Percentiles rank a stretch among this genome's conserved stretches.
phyloP scores from a whole-genome alignment of 2,888 invertebrate species.

The Halictus ligatus region DNA sequence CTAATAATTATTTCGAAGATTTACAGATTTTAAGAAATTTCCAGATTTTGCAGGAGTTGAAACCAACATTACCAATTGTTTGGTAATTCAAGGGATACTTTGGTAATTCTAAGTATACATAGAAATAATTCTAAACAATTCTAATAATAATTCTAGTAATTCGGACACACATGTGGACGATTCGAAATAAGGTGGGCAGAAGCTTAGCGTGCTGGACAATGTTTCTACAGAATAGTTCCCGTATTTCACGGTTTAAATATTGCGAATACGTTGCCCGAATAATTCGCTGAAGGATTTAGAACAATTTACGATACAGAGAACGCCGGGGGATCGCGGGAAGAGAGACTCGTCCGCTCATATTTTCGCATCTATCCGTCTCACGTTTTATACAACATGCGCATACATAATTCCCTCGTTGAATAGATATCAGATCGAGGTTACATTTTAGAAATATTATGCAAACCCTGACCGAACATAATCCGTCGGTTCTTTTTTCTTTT shows the following conservation, averaged over 20 bases:
- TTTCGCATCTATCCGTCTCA: neutral
- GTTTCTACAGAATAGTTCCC: neutral
- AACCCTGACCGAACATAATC: conserved; percentile 12
- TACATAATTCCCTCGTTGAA: conserved; percentile 9
- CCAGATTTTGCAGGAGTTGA: too few species aligned
- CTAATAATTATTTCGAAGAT: too few species aligned
- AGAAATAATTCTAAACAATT: too few species aligned
- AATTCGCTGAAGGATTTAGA: neutral
- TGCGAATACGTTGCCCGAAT: neutral
- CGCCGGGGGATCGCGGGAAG: neutral
- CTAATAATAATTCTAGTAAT: too few species aligned
- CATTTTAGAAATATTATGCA: conserved; percentile 19
- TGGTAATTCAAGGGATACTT: too few species aligned
- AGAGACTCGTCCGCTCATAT: neutral
- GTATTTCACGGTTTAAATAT: neutral
- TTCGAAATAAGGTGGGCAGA: neutral
- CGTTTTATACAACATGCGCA: conserved; percentile 15
- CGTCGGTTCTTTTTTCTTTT: neutral
- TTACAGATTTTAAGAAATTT: too few species aligned
- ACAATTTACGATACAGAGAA: neutral
- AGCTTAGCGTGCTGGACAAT: neutral
- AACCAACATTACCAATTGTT: too few species aligned
- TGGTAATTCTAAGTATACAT: too few species aligned
- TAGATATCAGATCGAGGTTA: neutral
- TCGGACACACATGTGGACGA: too few species aligned